Evolutionary conservation across 1,140 invertebrate species (phyloP).

Genomic region (Bombus ignitus): DNA sequence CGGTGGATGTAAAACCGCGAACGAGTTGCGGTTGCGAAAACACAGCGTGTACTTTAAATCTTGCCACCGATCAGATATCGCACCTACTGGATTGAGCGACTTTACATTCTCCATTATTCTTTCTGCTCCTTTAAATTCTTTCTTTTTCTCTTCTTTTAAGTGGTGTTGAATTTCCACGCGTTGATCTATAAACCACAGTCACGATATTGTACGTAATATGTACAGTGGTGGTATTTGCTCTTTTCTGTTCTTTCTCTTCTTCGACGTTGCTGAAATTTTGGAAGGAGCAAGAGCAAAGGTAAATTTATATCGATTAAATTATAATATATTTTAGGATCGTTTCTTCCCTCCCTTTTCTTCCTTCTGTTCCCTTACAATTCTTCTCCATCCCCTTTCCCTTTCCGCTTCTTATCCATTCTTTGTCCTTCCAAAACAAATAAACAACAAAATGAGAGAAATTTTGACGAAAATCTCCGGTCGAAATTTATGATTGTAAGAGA

Average conservation of each 20-base stretch:
- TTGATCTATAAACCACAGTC: not conserved
- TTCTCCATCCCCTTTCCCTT: not conserved
- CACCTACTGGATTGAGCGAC: conserved; percentile 27
- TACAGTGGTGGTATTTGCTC: not conserved
- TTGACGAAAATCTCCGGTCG: no score
- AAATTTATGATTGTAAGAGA: no score
- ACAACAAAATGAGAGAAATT: no score
- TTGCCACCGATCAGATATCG: conserved; percentile 38
- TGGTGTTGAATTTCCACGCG: not conserved
- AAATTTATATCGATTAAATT: no score
- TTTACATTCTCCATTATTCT: not conserved
- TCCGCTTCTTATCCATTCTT: no score
- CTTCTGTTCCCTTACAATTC: no score
- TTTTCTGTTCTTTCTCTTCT: not conserved
- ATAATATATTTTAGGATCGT: no score
- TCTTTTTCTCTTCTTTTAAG: not conserved
- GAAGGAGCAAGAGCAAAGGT: no score
- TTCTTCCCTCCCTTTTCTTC: no score
- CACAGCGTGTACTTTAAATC: conserved; percentile 40
- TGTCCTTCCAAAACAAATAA: no score
- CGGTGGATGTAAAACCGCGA: conserved; percentile 39
- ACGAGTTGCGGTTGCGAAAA: conserved; percentile 45
- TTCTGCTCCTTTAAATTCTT: not conserved
- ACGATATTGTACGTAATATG: no score
- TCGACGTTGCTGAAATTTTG: not conserved